A percentile compares a stretch with the other conserved stretches of the same genome.
phyloP scores from a whole-genome alignment of 2,113 vertebrate genomes.

The Gallinago undulata region DNA sequence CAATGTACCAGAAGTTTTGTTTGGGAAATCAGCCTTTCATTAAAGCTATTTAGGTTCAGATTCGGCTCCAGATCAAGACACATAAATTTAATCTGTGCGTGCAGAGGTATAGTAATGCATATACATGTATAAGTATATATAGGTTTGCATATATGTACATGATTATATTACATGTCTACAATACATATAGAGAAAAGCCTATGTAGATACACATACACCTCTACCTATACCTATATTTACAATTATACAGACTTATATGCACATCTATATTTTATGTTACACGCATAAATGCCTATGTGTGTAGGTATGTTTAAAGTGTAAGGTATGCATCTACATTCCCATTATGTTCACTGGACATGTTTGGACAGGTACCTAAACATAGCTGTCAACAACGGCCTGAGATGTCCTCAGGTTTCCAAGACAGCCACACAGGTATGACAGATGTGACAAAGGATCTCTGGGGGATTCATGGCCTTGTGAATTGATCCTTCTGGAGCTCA shows the following conservation, averaged over 20 bases:
- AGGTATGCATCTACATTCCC: background rate
- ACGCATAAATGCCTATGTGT: accelerated
- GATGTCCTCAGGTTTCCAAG: background rate
- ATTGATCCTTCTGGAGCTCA: background rate
- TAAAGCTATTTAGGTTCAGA: background rate
- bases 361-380: background rate
- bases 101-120: background rate
- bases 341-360: background rate
- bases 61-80: background rate
- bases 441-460: background rate
- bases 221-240: background rate
- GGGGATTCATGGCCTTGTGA: background rate
- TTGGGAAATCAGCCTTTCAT: background rate
- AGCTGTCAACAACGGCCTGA: background rate
- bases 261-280: background rate
- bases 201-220: background rate
- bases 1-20: background rate
- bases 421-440: background rate
- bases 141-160: background rate
- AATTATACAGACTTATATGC: background rate
- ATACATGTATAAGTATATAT: too few species aligned
- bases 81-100: accelerated
- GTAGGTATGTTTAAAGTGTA: background rate
- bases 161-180: background rate
- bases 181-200: background rate